Conservation (phyloP, 2,113 vertebrate species). For the Procavia capensis region DNA sequence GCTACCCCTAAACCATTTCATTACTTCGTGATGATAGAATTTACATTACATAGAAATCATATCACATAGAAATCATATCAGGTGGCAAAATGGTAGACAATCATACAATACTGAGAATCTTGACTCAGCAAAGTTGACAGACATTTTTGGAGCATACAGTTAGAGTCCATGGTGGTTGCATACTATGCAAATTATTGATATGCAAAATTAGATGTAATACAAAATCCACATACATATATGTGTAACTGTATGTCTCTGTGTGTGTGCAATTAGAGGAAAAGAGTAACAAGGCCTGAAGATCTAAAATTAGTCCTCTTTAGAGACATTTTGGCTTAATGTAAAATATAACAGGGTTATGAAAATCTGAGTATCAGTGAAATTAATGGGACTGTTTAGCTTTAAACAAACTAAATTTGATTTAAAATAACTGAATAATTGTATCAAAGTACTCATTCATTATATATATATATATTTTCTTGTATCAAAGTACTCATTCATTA, state of each 20-base stretch:
- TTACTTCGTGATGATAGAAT: no score
- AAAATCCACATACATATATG: not conserved
- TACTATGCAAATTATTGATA: not conserved
- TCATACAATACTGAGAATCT: no score
- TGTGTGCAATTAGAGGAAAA: not conserved
- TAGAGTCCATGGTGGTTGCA: no score
- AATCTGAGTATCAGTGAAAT: not conserved
- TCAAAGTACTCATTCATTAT: not conserved
- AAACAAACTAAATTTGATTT: not conserved
- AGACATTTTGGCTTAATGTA: not conserved
- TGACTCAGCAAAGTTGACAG: no score
- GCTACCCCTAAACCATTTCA: no score
- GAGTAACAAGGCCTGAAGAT: not conserved
- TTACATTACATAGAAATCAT: no score
- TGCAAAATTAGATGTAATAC: not conserved
- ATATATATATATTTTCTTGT: no score
- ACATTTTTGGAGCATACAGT: no score
- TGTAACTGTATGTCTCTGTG: not conserved
- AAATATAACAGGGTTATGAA: not conserved
- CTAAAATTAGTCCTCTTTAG: not conserved
- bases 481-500: not conserved
- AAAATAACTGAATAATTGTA: not conserved
- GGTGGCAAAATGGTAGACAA: no score
- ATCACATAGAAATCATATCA: no score
- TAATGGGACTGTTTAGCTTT: not conserved